phyloP scores from a whole-genome alignment of 2,888 invertebrate genomes.

The Sarcophaga rosellei region DNA sequence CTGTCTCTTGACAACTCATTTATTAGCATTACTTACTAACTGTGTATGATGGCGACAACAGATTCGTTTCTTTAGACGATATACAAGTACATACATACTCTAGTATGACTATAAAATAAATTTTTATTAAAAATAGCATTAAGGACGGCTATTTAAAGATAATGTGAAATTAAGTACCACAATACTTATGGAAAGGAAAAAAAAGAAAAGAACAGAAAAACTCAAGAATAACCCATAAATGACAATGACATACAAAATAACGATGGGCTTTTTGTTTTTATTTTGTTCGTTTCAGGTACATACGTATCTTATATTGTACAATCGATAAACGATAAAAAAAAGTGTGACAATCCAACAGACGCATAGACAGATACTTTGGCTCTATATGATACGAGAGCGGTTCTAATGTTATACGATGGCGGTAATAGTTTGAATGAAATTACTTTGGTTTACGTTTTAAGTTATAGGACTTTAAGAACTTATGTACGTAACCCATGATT shows the following conservation, averaged over 20 bases:
- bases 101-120: background rate
- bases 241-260: slow-evolving; percentile 59
- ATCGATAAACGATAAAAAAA: background rate
- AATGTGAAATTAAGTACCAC: slow-evolving; percentile 37
- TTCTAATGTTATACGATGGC: too few relatives aligned
- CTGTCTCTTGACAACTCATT: too few relatives aligned
- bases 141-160: slow-evolving; percentile 52
- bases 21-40: too few relatives aligned
- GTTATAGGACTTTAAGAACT: too few relatives aligned
- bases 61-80: background rate
- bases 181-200: slow-evolving; percentile 13
- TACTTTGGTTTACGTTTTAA: too few relatives aligned
- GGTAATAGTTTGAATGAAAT: too few relatives aligned
- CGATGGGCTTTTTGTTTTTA: slow-evolving; percentile 9
- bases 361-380: background rate
- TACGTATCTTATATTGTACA: background rate
- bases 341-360: background rate
- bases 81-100: background rate
- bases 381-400: too few relatives aligned
- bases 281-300: slow-evolving; percentile 8
- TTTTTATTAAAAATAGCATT: slow-evolving; percentile 13
- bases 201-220: background rate
- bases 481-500: too few relatives aligned
- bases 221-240: slow-evolving; percentile 37
- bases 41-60: background rate